Evolutionary conservation across 2,888 invertebrate genomes (phyloP).

Genomic region (Tiliacea citrago): DNA sequence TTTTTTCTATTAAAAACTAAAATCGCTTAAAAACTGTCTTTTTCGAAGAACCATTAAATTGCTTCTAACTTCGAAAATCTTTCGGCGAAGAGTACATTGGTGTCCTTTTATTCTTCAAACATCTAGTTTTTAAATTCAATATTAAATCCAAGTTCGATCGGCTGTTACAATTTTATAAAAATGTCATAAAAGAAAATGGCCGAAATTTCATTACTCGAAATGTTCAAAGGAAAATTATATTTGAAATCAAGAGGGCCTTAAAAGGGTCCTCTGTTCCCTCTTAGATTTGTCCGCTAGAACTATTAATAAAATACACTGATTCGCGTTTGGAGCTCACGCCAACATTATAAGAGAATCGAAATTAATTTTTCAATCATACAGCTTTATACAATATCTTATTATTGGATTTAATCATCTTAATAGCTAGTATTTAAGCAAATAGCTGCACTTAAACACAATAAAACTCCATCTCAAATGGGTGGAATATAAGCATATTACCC

Average conservation of each 20-base stretch:
- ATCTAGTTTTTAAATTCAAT: constrained; percentile 67
- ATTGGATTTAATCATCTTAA: constrained; percentile 48
- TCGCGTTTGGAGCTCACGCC: constrained; percentile 33
- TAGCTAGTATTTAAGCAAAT: constrained; percentile 44
- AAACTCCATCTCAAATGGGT: constrained; percentile 35
- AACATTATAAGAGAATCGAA: constrained; percentile 27
- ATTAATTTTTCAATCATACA: constrained; percentile 52
- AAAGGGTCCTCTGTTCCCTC: constrained; percentile 50
- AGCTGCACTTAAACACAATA: constrained; percentile 49
- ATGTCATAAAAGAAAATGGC: constrained; percentile 47
- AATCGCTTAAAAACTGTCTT: constrained; percentile 50
- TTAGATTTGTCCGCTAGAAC: constrained; percentile 55
- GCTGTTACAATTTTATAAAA: constrained; percentile 61
- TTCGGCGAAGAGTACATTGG: constrained; percentile 73
- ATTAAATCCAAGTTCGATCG: constrained; percentile 68
- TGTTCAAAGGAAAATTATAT: constrained; percentile 59
- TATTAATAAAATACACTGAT: constrained; percentile 61
- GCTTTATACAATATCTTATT: constrained; percentile 39
- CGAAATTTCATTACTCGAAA: constrained; percentile 51
- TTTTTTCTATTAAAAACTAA: constrained; percentile 50
- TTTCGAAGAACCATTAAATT: constrained; percentile 72
- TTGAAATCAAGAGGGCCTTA: constrained; percentile 55
- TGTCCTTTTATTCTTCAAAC: constrained; percentile 70
- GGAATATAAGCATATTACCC: constrained; percentile 39
- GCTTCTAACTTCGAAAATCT: constrained; percentile 73